Base-by-base conservation (phyloP, 2,113 vertebrate genomes). In the Syngnathus typhle region DNA sequence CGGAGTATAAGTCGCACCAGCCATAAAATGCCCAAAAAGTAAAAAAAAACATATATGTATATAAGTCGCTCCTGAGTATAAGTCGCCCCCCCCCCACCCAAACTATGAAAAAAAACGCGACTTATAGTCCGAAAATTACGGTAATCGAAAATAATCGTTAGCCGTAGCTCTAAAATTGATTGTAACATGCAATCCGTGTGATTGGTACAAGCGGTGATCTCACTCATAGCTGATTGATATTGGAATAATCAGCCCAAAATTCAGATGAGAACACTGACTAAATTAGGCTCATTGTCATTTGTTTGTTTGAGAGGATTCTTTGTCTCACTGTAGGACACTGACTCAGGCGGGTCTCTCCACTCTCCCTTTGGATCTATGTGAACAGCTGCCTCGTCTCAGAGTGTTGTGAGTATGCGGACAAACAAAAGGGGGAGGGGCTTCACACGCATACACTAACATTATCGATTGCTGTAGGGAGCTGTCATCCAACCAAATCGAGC, bases 401-500 rank as follows among this genome's bases (percentile, higher is more conserved):
- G 85, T 96, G 69, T 90, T 98, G 96, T 98, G 84, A 97, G 96
- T 95, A 79, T 64, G 82, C 65, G 71, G 46, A 68, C 23, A 39
- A 49, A 46, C 37, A 43, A 38, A 51, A 60, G 64, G 21, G 64
- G 73, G 78, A 9, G 60, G 69, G 72, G 67, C 59, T n/a, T 36
- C 16, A 61, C 36, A 46, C 15, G 27, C 27, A 32, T 32, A 32
- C 3, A 32, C 27, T 67, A 79, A 63, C 79, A 75, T 76, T 68
- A 62, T 13, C 1, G 1, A 38, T 65, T 64, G 47, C 67, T 84
- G 60, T 82, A 98, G 96, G 55, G 95, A 98, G 56, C 89, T 98
- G 81, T 96, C 96, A 23, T 88, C 95, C 76, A 98, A 98, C 85
- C 91, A 91, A 55, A 95, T 98, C 0, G 87, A 95, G 74, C 89